phyloP scores from a whole-genome alignment of 2,113 vertebrate species.

The Gavia stellata region DNA sequence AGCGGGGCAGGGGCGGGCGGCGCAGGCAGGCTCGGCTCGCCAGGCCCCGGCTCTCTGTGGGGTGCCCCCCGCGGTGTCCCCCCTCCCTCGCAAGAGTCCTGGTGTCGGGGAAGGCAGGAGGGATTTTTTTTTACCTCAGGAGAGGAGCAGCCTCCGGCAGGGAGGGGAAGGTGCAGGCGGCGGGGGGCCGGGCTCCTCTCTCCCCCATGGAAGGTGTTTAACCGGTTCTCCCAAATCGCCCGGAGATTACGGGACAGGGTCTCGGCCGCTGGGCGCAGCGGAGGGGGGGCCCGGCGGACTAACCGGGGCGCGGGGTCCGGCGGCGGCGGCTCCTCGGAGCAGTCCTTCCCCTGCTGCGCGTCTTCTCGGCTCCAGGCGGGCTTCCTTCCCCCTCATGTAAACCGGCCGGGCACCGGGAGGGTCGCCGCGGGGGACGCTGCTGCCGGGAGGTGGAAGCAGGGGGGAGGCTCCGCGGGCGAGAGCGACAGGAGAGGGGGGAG shows the following conservation, averaged over 20 bases:
- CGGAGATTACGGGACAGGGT: neutral
- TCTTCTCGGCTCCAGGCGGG: constrained; percentile 70
- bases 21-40: neutral
- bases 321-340: constrained; percentile 64
- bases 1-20: neutral
- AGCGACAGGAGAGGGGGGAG: neutral
- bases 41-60: constrained; percentile 13
- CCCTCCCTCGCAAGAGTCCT: constrained; percentile 24
- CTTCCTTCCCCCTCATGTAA: constrained; percentile 71
- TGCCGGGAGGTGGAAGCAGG: constrained; percentile 20
- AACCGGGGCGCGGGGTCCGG: constrained; percentile 32
- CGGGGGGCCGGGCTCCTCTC: constrained; percentile 69
- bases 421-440: constrained; percentile 5
- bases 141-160: constrained; percentile 59
- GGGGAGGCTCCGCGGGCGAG: neutral
- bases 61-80: constrained; percentile 30
- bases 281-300: neutral
- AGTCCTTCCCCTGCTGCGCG: constrained; percentile 61
- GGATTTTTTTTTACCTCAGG: constrained; percentile 58
- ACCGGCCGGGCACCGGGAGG: constrained; percentile 11
- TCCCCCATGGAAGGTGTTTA: constrained; percentile 77
- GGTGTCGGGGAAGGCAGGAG: constrained; percentile 37
- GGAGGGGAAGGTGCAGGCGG: constrained; percentile 58
- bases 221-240: constrained; percentile 54
- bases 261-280: neutral